Evolutionary conservation across 2,797 vertebrate species (phyloP), one percentile per base, ranked within the genome.

Genomic region (Neostethus bicornis): DNA sequence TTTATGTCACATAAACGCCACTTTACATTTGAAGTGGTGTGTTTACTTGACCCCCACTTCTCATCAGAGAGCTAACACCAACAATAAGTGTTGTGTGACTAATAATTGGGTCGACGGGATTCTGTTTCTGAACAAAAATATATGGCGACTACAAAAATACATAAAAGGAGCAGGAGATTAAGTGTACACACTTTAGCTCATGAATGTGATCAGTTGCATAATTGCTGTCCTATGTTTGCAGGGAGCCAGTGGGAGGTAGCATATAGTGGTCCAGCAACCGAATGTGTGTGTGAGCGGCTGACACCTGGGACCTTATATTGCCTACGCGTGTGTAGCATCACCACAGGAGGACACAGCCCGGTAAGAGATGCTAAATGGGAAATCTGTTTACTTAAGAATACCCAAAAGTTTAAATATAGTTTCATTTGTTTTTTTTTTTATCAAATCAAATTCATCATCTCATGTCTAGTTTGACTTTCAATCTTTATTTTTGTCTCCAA

Each of bases 271-370:
- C 93, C 95, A 0, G 94, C 92, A 47, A 96, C 92, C 32, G 93
- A 97, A 70, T 93, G 94, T 75, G 88, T 91, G 57, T 95, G 94
- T 77, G 91, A 94, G 85, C 90, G 92, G 69, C 91, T 97, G 92
- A 95, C 93, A 75, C 94, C 96, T 34, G 94, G 94, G 79, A 97
- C 95, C 85, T 88, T 92, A 87, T 99, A 98, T 86, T 92, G 89
- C 70, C 92, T 99, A 55, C 94, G 96, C 42, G 93, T 95, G 23
- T 96, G 95, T 89, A 96, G 95, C 86, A 95, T 96, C 91, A 96
- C 95, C 82, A 95, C 94, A 19, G 96, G 96, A 2, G 97, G 97
- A 47, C 95, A 96, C 88, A 98, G 97, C 83, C 95, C 94, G 90
- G 97, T 98, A 70, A 73, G 64, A 62, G n/a, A n/a, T n/a, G n/a